A percentile compares a stretch with the other conserved stretches of the same genome.
phyloP scores from a whole-genome alignment of 2,888 invertebrate species.

The Rhagium mordax region DNA sequence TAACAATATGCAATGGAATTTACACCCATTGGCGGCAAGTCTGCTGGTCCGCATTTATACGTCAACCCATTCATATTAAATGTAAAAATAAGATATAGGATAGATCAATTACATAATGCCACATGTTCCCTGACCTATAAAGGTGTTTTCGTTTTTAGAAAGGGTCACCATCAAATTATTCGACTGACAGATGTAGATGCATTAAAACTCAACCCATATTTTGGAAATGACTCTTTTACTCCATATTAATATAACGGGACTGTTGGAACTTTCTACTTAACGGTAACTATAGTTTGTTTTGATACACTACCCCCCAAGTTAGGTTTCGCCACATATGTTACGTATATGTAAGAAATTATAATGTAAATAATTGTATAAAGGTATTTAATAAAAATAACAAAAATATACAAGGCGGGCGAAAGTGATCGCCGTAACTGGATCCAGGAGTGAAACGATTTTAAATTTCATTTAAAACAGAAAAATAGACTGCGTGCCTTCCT shows the following conservation, averaged over 20 bases:
- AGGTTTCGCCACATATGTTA: constrained; percentile 40
- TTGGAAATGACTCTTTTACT: constrained; percentile 27
- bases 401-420: not conserved
- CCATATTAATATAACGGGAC: not conserved
- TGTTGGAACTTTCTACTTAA: constrained; percentile 33
- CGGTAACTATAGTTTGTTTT: constrained; percentile 42
- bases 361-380: constrained; percentile 34
- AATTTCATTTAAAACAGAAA: no score
- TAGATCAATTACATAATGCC: constrained; percentile 39
- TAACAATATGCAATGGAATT: constrained; percentile 40
- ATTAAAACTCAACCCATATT: constrained; percentile 11
- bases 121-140: constrained; percentile 42
- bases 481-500: no score
- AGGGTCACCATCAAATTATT: constrained; percentile 1
- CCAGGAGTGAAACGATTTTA: no score
- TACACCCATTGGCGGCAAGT: constrained; percentile 19
- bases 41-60: constrained; percentile 27
- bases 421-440: no score
- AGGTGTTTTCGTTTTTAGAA: constrained; percentile 39
- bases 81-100: constrained; percentile 33
- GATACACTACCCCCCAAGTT: constrained; percentile 42
- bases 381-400: not conserved
- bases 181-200: constrained; percentile 1
- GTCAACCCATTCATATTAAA: constrained; percentile 20
- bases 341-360: constrained; percentile 38